These are phyloP conservation scores for Pseudocheirus occidentalis DNA, from an alignment of 2,797 vertebrate genomes.

Conservation along the genomic window DNA sequence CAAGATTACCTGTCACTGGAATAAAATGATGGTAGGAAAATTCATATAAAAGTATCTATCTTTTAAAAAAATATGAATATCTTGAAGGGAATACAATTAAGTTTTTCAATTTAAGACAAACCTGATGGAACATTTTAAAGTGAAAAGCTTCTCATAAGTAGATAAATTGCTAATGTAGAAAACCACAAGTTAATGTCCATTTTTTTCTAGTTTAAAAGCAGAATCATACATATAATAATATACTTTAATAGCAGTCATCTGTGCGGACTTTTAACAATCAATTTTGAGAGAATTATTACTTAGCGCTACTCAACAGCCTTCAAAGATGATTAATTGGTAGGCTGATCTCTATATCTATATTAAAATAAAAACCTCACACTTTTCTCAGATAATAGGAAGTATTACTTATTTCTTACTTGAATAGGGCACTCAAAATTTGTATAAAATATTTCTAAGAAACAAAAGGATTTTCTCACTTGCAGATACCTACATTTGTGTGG, in stretches of 20 bases:
- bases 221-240: slow-evolving; percentile 73
- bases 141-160: slow-evolving; percentile 63
- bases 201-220: slow-evolving; percentile 67
- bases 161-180: slow-evolving; percentile 71
- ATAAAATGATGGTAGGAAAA: slow-evolving; percentile 18
- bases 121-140: slow-evolving; percentile 64
- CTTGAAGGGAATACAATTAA: slow-evolving; percentile 58
- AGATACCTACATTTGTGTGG: not conserved
- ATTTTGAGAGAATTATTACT: slow-evolving; percentile 75
- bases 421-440: not conserved
- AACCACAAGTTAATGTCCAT: slow-evolving; percentile 74
- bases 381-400: slow-evolving; percentile 64
- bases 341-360: slow-evolving; percentile 36
- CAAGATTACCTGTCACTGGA: not conserved
- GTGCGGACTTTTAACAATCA: slow-evolving; percentile 67
- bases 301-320: slow-evolving; percentile 69
- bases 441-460: not conserved
- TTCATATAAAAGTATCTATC: slow-evolving; percentile 25
- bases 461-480: slow-evolving; percentile 3
- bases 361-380: slow-evolving; percentile 66
- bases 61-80: slow-evolving; percentile 27
- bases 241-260: slow-evolving; percentile 73
- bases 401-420: slow-evolving; percentile 57
- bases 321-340: slow-evolving; percentile 74
- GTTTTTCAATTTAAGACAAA: slow-evolving; percentile 55